A percentile compares a stretch with the other conserved stretches of the same genome.
Conservation (phyloP, 1,140 invertebrate species). For the Drosophila lacteicornis region DNA sequence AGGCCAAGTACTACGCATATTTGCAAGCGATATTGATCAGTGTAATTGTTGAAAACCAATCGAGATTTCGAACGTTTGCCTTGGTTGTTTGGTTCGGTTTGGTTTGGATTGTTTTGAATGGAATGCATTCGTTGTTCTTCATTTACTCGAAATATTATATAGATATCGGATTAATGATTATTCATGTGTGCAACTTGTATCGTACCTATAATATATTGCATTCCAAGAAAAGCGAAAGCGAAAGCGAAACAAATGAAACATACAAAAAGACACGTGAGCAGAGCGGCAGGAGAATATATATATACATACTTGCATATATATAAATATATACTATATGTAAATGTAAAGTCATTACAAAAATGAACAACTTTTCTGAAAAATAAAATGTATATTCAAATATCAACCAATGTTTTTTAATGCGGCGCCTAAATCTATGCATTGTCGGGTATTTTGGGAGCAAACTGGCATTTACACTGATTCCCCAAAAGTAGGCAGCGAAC, state of each 20-base stretch:
- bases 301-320: conserved; percentile 53
- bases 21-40: conserved; percentile 33
- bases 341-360: conserved; percentile 77
- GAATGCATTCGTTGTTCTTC: conserved; percentile 54
- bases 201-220: conserved; percentile 43
- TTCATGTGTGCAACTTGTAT: conserved; percentile 66
- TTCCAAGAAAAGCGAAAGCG: conserved; percentile 29
- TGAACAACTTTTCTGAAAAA: conserved; percentile 81
- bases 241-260: conserved; percentile 28
- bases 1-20: conserved; percentile 47
- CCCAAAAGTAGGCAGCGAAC: conserved; percentile 11
- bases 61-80: conserved; percentile 31
- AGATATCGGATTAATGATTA: conserved; percentile 55
- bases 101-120: conserved; percentile 56
- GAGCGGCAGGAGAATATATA: conserved; percentile 43
- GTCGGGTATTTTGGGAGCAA: no score
- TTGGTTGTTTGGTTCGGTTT: conserved; percentile 62
- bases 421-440: neutral
- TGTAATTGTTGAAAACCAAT: conserved; percentile 58
- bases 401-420: conserved; percentile 25
- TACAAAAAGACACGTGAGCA: conserved; percentile 24
- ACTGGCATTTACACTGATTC: no score
- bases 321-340: conserved; percentile 68
- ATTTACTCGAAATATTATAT: conserved; percentile 49
- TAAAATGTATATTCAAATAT: conserved; percentile 83